Percentiles rank a stretch among this genome's conserved stretches.
These are phyloP conservation scores for Autographa gamma DNA, from an alignment of 2,888 invertebrate species.

Conservation along the genomic window DNA sequence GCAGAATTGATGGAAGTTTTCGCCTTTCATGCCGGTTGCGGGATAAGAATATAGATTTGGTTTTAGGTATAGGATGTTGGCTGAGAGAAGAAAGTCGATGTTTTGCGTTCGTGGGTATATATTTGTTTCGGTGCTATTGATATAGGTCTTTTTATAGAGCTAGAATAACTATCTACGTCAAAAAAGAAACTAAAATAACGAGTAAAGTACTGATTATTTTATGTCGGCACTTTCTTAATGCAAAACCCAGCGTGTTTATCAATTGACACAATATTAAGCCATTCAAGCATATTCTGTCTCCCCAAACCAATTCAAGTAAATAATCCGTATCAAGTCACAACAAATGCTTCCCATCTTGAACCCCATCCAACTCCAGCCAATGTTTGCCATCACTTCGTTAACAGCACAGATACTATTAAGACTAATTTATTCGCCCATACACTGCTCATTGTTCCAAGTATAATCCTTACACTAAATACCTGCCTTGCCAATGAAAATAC, in stretches of 20 bases:
- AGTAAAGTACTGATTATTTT: no score
- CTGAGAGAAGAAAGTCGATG: not conserved
- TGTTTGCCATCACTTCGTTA: conserved; percentile 46
- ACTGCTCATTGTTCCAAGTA: conserved; percentile 41
- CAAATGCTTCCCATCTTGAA: conserved; percentile 1
- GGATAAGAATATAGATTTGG: not conserved
- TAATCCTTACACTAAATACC: conserved; percentile 34
- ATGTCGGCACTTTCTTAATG: no score
- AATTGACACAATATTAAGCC: not conserved
- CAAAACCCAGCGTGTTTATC: not conserved
- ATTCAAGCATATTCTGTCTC: not conserved
- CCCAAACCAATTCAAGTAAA: not conserved
- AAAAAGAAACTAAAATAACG: no score
- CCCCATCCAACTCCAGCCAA: conserved; percentile 1
- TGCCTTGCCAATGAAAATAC: not conserved
- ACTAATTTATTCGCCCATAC: conserved; percentile 40
- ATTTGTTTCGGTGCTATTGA: no score
- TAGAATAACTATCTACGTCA: no score
- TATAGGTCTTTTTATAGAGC: no score
- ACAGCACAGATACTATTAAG: conserved; percentile 39
- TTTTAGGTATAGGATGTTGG: not conserved
- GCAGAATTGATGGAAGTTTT: conserved; percentile 10
- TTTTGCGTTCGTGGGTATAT: no score
- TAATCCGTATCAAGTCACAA: not conserved
- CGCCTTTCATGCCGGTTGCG: not conserved